Conservation (phyloP, 2,888 invertebrate species). For the Exocentrus adspersus region DNA sequence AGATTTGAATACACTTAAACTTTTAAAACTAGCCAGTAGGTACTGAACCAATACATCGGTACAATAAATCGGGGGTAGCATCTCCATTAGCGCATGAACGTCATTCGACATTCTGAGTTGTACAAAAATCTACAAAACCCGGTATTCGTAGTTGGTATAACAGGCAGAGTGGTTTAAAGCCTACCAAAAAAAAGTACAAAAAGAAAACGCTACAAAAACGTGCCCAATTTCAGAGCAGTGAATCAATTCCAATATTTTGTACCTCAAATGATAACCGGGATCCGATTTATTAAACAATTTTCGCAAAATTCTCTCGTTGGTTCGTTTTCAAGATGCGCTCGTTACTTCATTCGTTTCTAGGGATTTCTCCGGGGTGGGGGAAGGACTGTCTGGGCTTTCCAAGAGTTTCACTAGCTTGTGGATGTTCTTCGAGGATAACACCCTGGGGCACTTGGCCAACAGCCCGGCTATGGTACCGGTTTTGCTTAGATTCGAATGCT, state of each 20-base stretch:
- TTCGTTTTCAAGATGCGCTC: conserved; percentile 55
- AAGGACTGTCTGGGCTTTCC: conserved; percentile 50
- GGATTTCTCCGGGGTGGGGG: conserved; percentile 48
- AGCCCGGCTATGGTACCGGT: conserved; percentile 64
- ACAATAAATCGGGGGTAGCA: too few species aligned
- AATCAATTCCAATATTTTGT: conserved; percentile 40
- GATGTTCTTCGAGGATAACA: conserved; percentile 70
- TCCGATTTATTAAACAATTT: conserved; percentile 45
- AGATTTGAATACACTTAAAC: too few species aligned
- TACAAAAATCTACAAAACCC: neutral
- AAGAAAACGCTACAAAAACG: conserved; percentile 48
- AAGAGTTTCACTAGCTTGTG: conserved; percentile 64
- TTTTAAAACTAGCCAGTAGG: too few species aligned
- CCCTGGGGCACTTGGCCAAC: conserved; percentile 71
- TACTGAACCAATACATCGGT: too few species aligned
- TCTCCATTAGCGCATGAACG: too few species aligned
- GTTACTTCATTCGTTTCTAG: conserved; percentile 55
- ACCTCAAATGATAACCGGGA: conserved; percentile 45
- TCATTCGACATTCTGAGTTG: too few species aligned
- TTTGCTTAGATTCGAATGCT: conserved; percentile 61
- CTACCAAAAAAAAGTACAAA: conserved; percentile 53
- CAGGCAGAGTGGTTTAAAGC: conserved; percentile 46
- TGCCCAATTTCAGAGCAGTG: conserved; percentile 31
- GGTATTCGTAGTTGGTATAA: conserved; percentile 12
- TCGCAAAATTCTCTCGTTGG: conserved; percentile 47